phyloP scores from a whole-genome alignment of 2,797 vertebrate genomes.

The Botia almorhae region DNA sequence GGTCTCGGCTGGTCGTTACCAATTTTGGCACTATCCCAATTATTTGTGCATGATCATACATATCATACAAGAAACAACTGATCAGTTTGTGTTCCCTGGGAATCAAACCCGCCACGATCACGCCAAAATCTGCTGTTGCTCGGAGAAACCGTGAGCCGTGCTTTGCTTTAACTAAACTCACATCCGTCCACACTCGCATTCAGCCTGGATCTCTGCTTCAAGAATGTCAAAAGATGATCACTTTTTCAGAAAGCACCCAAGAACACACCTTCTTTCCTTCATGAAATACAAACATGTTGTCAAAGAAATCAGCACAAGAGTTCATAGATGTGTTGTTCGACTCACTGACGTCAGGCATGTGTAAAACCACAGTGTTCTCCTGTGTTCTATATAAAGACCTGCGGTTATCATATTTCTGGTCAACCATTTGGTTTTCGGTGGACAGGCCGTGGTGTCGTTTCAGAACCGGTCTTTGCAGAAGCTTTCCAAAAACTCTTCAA shows the following conservation, averaged over 20 bases:
- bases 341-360: neutral
- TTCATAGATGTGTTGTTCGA: neutral
- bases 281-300: neutral
- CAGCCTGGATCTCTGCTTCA: constrained; percentile 17
- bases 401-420: constrained; percentile 19
- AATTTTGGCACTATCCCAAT: neutral
- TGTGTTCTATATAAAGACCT: neutral
- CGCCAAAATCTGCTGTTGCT: constrained; percentile 60
- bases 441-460: constrained; percentile 5
- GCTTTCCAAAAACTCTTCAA: constrained; percentile 1
- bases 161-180: constrained; percentile 72
- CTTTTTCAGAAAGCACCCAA: neutral
- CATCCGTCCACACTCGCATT: constrained; percentile 71
- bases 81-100: too few species aligned
- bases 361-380: neutral
- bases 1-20: neutral
- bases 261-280: constrained; percentile 2
- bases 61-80: too few species aligned
- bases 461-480: neutral
- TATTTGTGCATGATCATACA: too few species aligned
- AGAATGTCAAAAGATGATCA: constrained; percentile 21
- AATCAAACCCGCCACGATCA: neutral
- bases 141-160: constrained; percentile 64
- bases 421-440: constrained; percentile 13
- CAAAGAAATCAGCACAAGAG: too few species aligned